Evolutionary conservation across 1,140 invertebrate species (phyloP), one percentile per base, ranked within the genome.

Genomic region (Drosophila erecta): DNA sequence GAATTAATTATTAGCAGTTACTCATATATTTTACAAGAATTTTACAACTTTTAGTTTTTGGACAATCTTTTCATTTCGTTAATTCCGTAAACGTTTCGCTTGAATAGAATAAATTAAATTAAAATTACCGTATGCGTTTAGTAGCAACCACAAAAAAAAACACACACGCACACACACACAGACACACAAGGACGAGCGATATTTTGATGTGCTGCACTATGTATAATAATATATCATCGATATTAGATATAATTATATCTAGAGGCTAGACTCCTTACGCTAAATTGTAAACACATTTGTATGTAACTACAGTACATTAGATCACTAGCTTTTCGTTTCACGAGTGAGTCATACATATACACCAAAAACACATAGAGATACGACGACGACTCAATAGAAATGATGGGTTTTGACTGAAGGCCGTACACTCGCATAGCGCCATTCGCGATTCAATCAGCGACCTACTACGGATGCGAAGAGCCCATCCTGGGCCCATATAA

Each of bases 401-500:
- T 84, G 70, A n/a, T 41, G 41, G 41, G 41, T 66, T 66, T 56
- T 80, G 78, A 81, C 78, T 80, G 66, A 81, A 79, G 44, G 69
- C 64, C 64, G 76, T 57, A 15, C 50, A 14, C 56, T 20, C 47
- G 44, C 33, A 24, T 14, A 2, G n/a, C 12, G 22, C 30, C 17
- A 1, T 17, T 17, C 15, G 17, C 30, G 59, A 17, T 38, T 33
- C 30, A 30, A 14, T n/a, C 22, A 3, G 24, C 49, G 6, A 33
- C 22, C 62, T 70, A 92, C 83, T 92, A 95, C 67, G 94, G 95
- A 91, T 95, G 95, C n/a, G 95, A 94, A 2, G 96, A 95, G 2
- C 96, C 95, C 55, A 96, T 93, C 80, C 97, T 94, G 27, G 97
- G 96, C n/a, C 96, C 96, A 84, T 98, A 98, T 20, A 98, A 92